These are phyloP conservation scores for Hiodon tergisus DNA, from an alignment of 2,113 vertebrate genomes.

Conservation along the genomic window DNA sequence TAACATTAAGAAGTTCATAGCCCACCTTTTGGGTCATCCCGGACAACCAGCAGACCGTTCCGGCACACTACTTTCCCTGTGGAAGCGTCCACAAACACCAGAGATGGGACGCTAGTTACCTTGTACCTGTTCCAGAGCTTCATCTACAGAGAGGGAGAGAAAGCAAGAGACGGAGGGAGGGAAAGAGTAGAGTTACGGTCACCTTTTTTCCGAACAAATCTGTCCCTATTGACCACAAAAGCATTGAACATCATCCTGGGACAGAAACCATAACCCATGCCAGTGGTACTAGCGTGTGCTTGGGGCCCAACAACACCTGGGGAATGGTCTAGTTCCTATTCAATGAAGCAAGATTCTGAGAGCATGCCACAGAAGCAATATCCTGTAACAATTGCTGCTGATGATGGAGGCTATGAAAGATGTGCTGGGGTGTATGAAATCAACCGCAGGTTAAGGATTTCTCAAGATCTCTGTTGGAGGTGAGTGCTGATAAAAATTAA, in stretches of 20 bases:
- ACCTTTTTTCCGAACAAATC: background rate
- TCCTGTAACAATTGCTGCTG: too few relatives aligned
- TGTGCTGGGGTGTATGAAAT: too few relatives aligned
- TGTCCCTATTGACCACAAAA: constrained; percentile 14
- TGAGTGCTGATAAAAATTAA: too few relatives aligned
- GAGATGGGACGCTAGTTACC: constrained; percentile 93
- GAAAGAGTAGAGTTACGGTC: background rate
- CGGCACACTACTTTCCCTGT: constrained; percentile 89
- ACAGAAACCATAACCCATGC: background rate
- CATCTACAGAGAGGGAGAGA: background rate
- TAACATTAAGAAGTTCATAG: background rate
- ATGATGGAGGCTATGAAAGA: too few relatives aligned
- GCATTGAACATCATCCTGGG: background rate
- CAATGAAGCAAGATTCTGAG: constrained; percentile 32
- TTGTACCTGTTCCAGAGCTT: constrained; percentile 89
- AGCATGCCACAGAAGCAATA: constrained; percentile 17
- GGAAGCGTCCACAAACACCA: constrained; percentile 90
- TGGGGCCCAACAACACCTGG: constrained; percentile 35
- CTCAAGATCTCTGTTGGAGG: too few relatives aligned
- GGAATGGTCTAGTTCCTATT: constrained; percentile 34
- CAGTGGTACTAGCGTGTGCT: background rate
- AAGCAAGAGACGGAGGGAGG: background rate
- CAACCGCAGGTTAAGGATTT: too few relatives aligned
- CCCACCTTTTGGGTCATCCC: constrained; percentile 93
- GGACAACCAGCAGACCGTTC: constrained; percentile 89